Evolutionary conservation across 2,113 vertebrate genomes (phyloP), one percentile per base, ranked within the genome.

Genomic region (Myiozetetes cayanensis): DNA sequence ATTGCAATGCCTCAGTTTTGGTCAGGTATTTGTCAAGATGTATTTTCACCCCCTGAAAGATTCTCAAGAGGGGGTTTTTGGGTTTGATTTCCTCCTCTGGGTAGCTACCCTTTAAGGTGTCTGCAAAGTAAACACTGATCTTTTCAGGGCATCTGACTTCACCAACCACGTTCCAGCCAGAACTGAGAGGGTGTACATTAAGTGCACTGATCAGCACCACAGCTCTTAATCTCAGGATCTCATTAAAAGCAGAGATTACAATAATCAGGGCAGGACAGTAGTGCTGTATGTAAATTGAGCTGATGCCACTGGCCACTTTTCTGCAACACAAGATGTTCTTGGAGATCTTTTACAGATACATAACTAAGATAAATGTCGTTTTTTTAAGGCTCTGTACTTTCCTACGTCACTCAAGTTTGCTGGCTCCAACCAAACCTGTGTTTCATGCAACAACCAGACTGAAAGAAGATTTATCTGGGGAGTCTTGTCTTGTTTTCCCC

Each of bases 191-290:
- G 75, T 78, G 56, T 4, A 41, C 58, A 46, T 8, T 6, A n/a
- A 92, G 44, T 30, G 56, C 63, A 52, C 41, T 6, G 66, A 90
- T 83, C 85, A 90, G 79, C 90, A 63, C 66, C 53, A 25, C 71
- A 74, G 68, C 49, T 77, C 88, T 9, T 84, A 61, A 95, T 81
- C 93, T 37, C 77, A 59, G 73, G 35, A 89, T 81, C 94, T 93
- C 87, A 97, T 95, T 94, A 94, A 95, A 63, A 92, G 74, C n/a
- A 75, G 55, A 88, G 90, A 95, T 95, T 75, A 84, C 47, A 86
- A 44, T 23, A 81, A 92, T 78, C 79, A 96, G 90, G 94, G 80
- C 91, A 93, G 86, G 17, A 43, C 58, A 58, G 75, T 0, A 58
- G 82, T 18, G 66, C 63, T 10, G 5, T 8, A 53, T 80, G 49